A percentile compares a stretch with the other conserved stretches of the same genome.
Conservation (phyloP, 1,140 invertebrate species). For the Pentalonia nigronervosa region DNA sequence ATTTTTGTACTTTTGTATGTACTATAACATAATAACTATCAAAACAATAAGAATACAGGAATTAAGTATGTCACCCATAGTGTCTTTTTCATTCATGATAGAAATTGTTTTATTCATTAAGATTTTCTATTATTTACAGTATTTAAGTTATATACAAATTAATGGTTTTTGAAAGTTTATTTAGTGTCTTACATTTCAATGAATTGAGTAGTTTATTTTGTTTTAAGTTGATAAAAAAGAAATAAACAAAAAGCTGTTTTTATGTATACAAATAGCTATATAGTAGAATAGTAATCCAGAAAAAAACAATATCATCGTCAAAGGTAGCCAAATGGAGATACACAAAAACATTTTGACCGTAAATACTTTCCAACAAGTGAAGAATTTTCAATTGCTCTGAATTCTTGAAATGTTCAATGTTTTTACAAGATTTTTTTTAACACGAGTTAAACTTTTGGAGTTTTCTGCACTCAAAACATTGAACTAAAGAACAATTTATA, state of each 20-base stretch:
- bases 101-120: background rate
- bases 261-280: background rate
- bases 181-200: background rate
- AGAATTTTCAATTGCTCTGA: slow-evolving; percentile 12
- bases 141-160: background rate
- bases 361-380: background rate
- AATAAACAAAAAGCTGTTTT: background rate
- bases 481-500: background rate
- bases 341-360: slow-evolving; percentile 4
- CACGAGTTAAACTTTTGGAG: background rate
- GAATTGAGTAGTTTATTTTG: background rate
- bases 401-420: slow-evolving; percentile 35
- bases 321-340: slow-evolving; percentile 17
- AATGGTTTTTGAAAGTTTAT: background rate
- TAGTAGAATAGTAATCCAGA: background rate
- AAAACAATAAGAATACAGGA: background rate
- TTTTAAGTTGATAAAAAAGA: background rate
- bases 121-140: background rate
- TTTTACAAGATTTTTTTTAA: background rate
- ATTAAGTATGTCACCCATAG: background rate
- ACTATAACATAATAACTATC: background rate
- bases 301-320: slow-evolving; percentile 32
- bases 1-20: background rate
- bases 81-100: background rate
- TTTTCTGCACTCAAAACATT: background rate